A percentile compares a stretch with the other conserved stretches of the same genome.
Conservation (phyloP, 2,113 vertebrate species). For the Grammomys dolichurus region DNA sequence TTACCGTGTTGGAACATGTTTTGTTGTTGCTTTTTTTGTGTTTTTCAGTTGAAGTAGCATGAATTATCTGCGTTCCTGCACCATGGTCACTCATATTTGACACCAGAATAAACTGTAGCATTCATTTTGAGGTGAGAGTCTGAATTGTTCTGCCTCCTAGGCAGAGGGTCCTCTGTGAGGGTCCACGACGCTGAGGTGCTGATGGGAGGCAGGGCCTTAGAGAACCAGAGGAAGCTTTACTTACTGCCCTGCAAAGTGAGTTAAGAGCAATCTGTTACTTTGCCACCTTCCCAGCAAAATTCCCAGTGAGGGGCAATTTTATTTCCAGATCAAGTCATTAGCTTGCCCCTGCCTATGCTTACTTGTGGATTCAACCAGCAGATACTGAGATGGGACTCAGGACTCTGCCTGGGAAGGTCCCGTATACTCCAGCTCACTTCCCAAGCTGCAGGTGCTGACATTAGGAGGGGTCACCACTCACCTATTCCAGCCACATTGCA, state of each 20-base stretch:
- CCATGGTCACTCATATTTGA: neutral
- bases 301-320: neutral
- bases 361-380: neutral
- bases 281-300: neutral
- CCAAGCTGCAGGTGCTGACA: neutral
- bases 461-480: neutral
- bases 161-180: neutral
- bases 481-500: neutral
- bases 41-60: neutral
- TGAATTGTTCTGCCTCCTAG: neutral
- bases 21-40: neutral
- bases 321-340: neutral
- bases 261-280: conserved; percentile 49
- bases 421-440: neutral
- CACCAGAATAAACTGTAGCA: neutral
- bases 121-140: neutral
- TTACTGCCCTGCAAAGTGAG: neutral
- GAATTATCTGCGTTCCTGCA: neutral
- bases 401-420: neutral
- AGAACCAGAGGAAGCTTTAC: neutral
- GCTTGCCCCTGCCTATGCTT: neutral
- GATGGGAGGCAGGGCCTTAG: neutral
- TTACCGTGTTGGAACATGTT: neutral
- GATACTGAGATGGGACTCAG: neutral
- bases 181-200: neutral